A percentile compares a stretch with the other conserved stretches of the same genome.
phyloP scores from a whole-genome alignment of 2,888 invertebrate species.

The Thera britannica region DNA sequence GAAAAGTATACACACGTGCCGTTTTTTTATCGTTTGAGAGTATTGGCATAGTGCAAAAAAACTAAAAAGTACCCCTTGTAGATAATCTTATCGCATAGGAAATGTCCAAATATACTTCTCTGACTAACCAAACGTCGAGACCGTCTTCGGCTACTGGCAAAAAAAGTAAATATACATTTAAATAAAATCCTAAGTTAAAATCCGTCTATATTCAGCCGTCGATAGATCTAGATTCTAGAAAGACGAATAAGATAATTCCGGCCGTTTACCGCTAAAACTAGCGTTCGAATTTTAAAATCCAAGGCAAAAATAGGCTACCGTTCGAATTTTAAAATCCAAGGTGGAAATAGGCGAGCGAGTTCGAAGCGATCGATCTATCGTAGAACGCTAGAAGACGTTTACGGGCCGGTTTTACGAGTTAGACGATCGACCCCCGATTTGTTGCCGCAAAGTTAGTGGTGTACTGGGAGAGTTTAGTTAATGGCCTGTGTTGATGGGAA shows the following conservation, averaged over 20 bases:
- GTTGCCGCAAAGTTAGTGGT: constrained; percentile 40
- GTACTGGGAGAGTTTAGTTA: constrained; percentile 32
- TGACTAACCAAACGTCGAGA: too few relatives aligned
- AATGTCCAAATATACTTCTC: too few relatives aligned
- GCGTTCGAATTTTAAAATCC: constrained; percentile 23
- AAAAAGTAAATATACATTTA: neutral
- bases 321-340: constrained; percentile 28
- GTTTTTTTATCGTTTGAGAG: too few relatives aligned
- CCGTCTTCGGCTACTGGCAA: neutral
- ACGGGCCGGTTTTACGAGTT: constrained; percentile 69
- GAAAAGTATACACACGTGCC: neutral
- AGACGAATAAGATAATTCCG: constrained; percentile 5
- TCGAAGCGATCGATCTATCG: constrained; percentile 61
- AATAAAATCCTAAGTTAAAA: neutral
- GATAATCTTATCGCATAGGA: too few relatives aligned
- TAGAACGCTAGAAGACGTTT: constrained; percentile 64
- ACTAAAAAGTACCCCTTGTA: too few relatives aligned
- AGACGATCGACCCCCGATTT: constrained; percentile 64
- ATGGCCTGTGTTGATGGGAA: constrained; percentile 25
- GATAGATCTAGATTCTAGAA: constrained; percentile 1
- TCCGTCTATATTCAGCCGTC: neutral
- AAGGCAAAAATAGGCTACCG: constrained; percentile 20
- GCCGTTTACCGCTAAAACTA: constrained; percentile 16
- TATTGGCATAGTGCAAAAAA: too few relatives aligned
- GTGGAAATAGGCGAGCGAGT: constrained; percentile 19